Evolutionary conservation across 64 coral and sea anemone genomes (phyloP), one percentile per base, ranked within the genome.

Genomic region (Stichodactyla helianthus): DNA sequence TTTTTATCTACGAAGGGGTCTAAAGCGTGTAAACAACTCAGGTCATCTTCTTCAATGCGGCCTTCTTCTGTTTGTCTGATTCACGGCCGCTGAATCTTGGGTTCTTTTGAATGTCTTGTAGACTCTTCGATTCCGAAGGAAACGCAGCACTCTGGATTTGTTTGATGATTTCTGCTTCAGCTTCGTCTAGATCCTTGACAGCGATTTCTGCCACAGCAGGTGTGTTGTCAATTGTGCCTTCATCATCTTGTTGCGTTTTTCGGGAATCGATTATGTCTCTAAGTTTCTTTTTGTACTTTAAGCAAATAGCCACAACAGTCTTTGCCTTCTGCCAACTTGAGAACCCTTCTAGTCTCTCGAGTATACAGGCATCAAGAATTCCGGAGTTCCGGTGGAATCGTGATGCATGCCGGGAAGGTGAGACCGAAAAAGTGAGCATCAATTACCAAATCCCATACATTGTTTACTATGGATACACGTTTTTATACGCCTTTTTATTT

Each of bases 11-110:
- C 52, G 62, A 79, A 57, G 10, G 83, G 82, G 59, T 91, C 71
- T 26, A 91, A 63, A 9, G 44, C 53, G 77, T 57, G 20, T 6
- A 91, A 74, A 16, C 70, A 9, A 22, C 65, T n/a, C n/a, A n/a
- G n/a, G n/a, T 87, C 15, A 2, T 55, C 50, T 82, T 87, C 79
- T 77, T 92, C 20, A 87, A 55, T 50, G 53, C 44, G 8, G 85
- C 79, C n/a, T 92, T 92, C 85, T 87, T 92, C 50, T 82, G 77
- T 50, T 86, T 82, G 77, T 86, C 85, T 50, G 44, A 15, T 71
- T 74, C 77, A 26, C 85, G 77, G 50, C 63, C 77, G 54, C 51
- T n/a, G 16, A 63, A 83, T 44, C 56, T 82, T 23, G 22, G 14
- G 6, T 74, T 87, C 22, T 2, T 54, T 67, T 92, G 84, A 18